Evolutionary conservation across 2,888 invertebrate genomes (phyloP).

Genomic region (Notocelia uddmanniana): DNA sequence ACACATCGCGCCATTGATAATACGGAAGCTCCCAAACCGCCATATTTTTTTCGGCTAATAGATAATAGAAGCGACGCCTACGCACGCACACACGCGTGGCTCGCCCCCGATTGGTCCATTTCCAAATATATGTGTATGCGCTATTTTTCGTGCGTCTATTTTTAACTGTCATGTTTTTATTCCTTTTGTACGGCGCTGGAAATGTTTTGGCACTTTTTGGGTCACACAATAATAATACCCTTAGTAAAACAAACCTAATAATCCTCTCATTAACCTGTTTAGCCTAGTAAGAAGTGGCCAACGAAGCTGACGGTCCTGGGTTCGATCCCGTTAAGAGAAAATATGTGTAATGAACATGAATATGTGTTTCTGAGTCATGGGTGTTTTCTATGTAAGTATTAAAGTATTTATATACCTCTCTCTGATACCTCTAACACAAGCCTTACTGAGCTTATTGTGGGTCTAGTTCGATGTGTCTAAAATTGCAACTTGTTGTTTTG

Average conservation of each 20-base stretch:
- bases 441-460: too few species aligned
- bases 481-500: neutral
- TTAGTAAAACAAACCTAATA: too few species aligned
- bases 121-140: slow-evolving; percentile 69
- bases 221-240: slow-evolving; percentile 43
- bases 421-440: too few species aligned
- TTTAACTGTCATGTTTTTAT: slow-evolving; percentile 82
- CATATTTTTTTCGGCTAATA: slow-evolving; percentile 33
- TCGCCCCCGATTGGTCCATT: slow-evolving; percentile 64
- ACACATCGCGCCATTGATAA: neutral
- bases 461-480: neutral
- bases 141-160: slow-evolving; percentile 82
- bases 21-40: neutral
- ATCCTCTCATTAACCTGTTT: too few species aligned
- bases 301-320: too few species aligned
- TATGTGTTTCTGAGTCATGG: too few species aligned
- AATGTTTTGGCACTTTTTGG: slow-evolving; percentile 70
- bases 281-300: too few species aligned
- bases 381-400: too few species aligned
- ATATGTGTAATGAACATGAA: too few species aligned
- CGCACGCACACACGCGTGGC: slow-evolving; percentile 59
- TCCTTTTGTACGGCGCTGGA: slow-evolving; percentile 56
- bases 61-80: slow-evolving; percentile 46
- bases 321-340: too few species aligned
- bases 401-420: too few species aligned